These are phyloP conservation scores for Cryptus armator DNA, from an alignment of 2,888 invertebrate genomes.

Conservation along the genomic window DNA sequence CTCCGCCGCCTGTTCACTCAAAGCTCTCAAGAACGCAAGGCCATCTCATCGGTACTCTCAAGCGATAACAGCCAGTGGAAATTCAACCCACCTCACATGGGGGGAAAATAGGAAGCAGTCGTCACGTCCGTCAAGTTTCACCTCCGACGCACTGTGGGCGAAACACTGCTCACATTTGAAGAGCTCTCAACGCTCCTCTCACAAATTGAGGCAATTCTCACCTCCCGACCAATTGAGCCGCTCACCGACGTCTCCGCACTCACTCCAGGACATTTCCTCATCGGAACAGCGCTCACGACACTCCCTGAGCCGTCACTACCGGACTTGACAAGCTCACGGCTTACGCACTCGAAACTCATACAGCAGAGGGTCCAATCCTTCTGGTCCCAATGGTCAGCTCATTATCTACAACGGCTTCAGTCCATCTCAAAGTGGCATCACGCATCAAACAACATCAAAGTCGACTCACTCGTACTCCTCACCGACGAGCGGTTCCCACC, in stretches of 20 bases:
- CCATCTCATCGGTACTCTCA: too few species aligned
- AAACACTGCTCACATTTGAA: too few species aligned
- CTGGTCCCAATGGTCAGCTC: slow-evolving; percentile 47
- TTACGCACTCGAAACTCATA: slow-evolving; percentile 32
- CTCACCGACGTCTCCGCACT: slow-evolving; percentile 21
- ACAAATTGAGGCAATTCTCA: slow-evolving; percentile 28
- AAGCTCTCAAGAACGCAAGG: too few species aligned
- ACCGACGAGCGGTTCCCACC: slow-evolving; percentile 68
- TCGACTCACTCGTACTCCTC: slow-evolving; percentile 60
- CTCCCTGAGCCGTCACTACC: background rate
- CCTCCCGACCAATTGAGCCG: slow-evolving; percentile 12
- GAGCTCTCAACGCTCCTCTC: slow-evolving; percentile 17
- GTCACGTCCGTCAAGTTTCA: too few species aligned
- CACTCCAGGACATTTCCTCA: slow-evolving; percentile 22
- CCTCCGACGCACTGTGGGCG: too few species aligned
- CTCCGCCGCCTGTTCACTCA: too few species aligned
- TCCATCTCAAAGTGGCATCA: slow-evolving; percentile 53
- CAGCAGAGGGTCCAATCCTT: slow-evolving; percentile 45
- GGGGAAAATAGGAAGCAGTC: too few species aligned
- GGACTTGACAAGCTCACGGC: background rate
- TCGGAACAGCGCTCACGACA: background rate
- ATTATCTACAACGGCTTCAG: slow-evolving; percentile 46
- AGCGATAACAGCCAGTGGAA: too few species aligned
- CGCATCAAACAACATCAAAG: background rate
- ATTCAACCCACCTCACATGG: too few species aligned